Evolutionary conservation across 2,888 invertebrate species (phyloP).

Genomic region (Bruchidius siliquastri): DNA sequence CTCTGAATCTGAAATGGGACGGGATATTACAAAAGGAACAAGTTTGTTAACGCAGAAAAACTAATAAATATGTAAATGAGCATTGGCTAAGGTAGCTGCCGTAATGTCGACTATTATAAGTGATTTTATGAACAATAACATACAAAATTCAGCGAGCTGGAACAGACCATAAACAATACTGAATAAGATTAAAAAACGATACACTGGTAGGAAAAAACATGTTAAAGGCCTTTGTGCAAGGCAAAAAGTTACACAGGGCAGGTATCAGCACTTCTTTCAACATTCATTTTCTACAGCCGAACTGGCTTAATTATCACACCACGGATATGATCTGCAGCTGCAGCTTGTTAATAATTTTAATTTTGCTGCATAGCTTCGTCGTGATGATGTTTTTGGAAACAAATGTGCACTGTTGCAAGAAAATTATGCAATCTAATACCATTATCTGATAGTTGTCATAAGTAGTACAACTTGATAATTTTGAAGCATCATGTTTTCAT

Average conservation of each 20-base stretch:
- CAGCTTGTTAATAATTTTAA: too few relatives aligned
- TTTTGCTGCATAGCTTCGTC: too few relatives aligned
- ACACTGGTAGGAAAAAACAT: not conserved
- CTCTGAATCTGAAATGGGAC: not conserved
- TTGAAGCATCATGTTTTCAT: too few relatives aligned
- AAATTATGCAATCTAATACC: too few relatives aligned
- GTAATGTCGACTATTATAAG: conserved; percentile 8
- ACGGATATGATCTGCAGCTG: too few relatives aligned
- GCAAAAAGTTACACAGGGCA: not conserved
- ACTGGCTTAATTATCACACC: not conserved
- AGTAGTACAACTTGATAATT: too few relatives aligned
- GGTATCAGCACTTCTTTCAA: not conserved
- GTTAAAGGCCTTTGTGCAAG: not conserved
- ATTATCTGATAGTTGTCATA: too few relatives aligned
- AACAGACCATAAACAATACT: not conserved
- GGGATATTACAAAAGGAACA: conserved; percentile 4
- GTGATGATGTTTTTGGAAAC: too few relatives aligned
- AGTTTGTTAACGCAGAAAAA: conserved; percentile 7
- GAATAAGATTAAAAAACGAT: not conserved
- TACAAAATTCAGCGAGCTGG: not conserved
- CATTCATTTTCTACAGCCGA: not conserved
- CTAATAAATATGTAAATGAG: conserved; percentile 11
- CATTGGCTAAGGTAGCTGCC: conserved; percentile 1
- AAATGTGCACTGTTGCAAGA: too few relatives aligned
- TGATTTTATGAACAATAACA: conserved; percentile 23